phyloP scores from a whole-genome alignment of 2,888 invertebrate species.

The Drymonia ruficornis region DNA sequence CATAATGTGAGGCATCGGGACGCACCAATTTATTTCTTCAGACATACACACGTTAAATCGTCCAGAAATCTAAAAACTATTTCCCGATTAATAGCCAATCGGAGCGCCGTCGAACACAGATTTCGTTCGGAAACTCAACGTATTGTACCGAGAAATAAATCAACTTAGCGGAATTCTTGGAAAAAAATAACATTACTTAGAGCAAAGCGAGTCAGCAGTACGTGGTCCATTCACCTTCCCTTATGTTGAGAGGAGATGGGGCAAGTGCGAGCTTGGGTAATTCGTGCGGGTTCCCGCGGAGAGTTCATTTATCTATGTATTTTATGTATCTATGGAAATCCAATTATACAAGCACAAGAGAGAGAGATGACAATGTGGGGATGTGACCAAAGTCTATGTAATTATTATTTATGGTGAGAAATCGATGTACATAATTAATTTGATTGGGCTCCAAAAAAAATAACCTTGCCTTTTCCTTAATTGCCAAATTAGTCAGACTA shows the following conservation, averaged over 20 bases:
- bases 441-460: too few relatives aligned
- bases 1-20: too few relatives aligned
- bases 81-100: constrained; percentile 36
- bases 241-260: constrained; percentile 22
- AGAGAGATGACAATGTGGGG: too few relatives aligned
- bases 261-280: constrained; percentile 10
- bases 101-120: constrained; percentile 30
- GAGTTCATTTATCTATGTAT: too few relatives aligned
- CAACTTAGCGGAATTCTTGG: constrained; percentile 18
- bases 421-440: too few relatives aligned
- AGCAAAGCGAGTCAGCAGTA: constrained; percentile 28
- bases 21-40: constrained; percentile 5
- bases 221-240: constrained; percentile 32
- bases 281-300: neutral
- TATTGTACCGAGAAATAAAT: constrained; percentile 42
- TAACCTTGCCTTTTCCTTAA: too few relatives aligned
- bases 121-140: constrained; percentile 17
- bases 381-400: too few relatives aligned
- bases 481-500: too few relatives aligned
- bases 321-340: too few relatives aligned
- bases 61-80: constrained; percentile 12
- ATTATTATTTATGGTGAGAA: too few relatives aligned
- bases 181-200: constrained; percentile 32
- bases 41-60: neutral
- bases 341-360: too few relatives aligned